These are phyloP conservation scores for Carduelis carduelis DNA, from an alignment of 2,797 vertebrate species.

Conservation along the genomic window DNA sequence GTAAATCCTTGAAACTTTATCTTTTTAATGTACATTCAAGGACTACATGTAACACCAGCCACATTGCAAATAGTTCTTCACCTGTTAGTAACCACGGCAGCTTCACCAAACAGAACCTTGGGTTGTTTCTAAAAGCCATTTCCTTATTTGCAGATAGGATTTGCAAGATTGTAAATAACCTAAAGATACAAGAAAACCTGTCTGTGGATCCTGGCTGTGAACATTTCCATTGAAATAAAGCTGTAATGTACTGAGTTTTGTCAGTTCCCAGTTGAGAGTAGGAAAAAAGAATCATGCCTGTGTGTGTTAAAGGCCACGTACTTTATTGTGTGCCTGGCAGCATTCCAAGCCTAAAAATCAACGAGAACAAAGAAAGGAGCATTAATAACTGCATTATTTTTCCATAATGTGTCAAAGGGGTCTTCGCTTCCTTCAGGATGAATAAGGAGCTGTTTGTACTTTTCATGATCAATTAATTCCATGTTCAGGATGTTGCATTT, in stretches of 20 bases:
- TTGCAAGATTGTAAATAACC: slow-evolving; percentile 31
- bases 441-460: slow-evolving; percentile 72
- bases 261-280: slow-evolving; percentile 44
- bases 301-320: slow-evolving; percentile 64
- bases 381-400: slow-evolving; percentile 76
- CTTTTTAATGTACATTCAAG: slow-evolving; percentile 6
- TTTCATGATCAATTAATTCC: slow-evolving; percentile 79
- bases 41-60: background rate
- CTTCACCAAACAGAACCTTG: background rate
- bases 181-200: background rate
- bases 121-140: background rate
- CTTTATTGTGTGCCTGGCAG: slow-evolving; percentile 71
- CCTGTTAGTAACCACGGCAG: background rate
- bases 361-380: slow-evolving; percentile 63
- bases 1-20: slow-evolving; percentile 55
- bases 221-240: slow-evolving; percentile 30
- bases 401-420: slow-evolving; percentile 76
- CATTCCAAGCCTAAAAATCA: slow-evolving; percentile 69
- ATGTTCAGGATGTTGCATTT: slow-evolving; percentile 73
- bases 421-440: slow-evolving; percentile 60
- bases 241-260: slow-evolving; percentile 47
- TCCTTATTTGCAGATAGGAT: slow-evolving; percentile 17
- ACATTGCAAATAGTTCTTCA: slow-evolving; percentile 14
- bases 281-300: slow-evolving; percentile 64
- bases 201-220: background rate